phyloP scores from a whole-genome alignment of 2,797 vertebrate species.

The Thamnophis elegans region DNA sequence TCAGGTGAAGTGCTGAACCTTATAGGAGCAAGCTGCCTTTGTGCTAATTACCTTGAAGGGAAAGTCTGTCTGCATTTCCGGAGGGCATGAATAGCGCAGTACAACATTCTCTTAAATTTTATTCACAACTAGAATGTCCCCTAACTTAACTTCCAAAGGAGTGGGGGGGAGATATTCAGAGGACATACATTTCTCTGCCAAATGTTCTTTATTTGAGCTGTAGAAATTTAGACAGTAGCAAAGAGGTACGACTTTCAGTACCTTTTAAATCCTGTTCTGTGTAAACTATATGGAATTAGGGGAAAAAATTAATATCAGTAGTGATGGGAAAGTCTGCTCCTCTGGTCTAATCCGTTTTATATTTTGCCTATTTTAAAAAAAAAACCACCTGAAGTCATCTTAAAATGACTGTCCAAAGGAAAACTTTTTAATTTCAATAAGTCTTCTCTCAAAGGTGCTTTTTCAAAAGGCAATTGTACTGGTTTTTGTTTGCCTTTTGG shows the following conservation, averaged over 20 bases:
- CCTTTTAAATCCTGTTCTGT: background rate
- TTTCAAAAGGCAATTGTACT: background rate
- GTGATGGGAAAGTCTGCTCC: background rate
- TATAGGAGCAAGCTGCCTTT: background rate
- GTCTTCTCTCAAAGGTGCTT: background rate
- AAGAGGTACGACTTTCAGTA: background rate
- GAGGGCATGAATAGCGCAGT: background rate
- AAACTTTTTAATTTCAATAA: background rate
- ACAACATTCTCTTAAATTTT: background rate
- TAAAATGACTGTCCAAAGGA: background rate
- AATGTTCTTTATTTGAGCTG: background rate
- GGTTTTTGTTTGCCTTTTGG: background rate
- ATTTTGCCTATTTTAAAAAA: background rate
- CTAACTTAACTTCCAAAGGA: background rate
- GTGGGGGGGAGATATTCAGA: background rate
- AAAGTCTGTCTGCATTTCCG: background rate
- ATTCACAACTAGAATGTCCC: background rate
- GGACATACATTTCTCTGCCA: background rate
- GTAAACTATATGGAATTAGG: background rate
- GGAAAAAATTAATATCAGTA: background rate
- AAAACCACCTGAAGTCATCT: background rate
- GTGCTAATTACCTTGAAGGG: background rate
- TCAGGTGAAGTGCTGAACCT: background rate
- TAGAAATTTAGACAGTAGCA: background rate
- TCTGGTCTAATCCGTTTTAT: background rate